Conservation (phyloP, 1,140 invertebrate species). For the Trichonephila clavipes region DNA sequence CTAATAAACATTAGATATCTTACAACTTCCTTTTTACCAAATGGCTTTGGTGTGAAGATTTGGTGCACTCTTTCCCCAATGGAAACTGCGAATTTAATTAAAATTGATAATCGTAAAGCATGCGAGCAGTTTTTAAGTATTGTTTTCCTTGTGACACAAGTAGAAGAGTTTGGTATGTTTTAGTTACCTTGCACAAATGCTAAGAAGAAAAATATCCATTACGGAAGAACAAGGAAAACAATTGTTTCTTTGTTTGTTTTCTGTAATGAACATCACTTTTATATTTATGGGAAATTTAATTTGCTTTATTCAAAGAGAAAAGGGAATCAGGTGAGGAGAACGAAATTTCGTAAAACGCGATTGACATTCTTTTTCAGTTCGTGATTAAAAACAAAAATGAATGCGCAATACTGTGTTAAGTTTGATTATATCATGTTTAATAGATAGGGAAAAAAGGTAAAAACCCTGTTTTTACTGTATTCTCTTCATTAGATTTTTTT, state of each 20-base stretch:
- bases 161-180: neutral
- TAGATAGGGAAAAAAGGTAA: neutral
- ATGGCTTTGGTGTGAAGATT: neutral
- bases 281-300: neutral
- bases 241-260: no score
- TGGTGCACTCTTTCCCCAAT: neutral
- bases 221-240: no score
- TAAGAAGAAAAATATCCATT: no score
- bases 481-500: neutral
- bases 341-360: neutral
- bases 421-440: neutral
- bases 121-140: neutral
- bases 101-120: neutral
- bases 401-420: no score
- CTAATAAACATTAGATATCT: slow-evolving; percentile 44
- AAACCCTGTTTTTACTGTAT: no score
- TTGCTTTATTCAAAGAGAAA: neutral
- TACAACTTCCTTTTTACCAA: neutral
- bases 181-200: neutral
- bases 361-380: no score
- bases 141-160: neutral
- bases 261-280: no score
- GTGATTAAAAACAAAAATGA: neutral
- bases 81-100: slow-evolving; percentile 7
- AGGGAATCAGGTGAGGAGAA: no score